Percentiles rank a stretch among this genome's conserved stretches.
phyloP scores from a whole-genome alignment of 2,113 vertebrate species.

The Periophthalmus modestus region DNA sequence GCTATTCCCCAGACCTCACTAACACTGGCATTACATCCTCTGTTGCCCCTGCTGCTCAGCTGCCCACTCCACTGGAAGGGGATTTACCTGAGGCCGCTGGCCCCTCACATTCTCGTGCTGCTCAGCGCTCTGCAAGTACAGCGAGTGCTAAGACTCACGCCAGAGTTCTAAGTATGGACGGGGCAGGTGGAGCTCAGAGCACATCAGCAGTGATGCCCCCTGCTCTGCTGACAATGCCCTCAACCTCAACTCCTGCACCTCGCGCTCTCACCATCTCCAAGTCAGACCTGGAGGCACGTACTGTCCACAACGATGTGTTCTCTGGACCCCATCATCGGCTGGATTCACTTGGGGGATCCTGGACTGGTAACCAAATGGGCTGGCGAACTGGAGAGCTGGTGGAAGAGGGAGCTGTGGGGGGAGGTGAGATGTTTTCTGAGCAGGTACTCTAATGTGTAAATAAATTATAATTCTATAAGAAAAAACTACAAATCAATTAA shows the following conservation, averaged over 20 bases:
- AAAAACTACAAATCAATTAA: no score
- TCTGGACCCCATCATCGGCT: slow-evolving; percentile 73
- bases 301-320: slow-evolving; percentile 66
- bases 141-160: slow-evolving; percentile 90
- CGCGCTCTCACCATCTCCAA: slow-evolving; percentile 85
- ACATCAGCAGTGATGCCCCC: slow-evolving; percentile 55
- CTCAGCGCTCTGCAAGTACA: slow-evolving; percentile 86
- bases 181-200: slow-evolving; percentile 72
- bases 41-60: slow-evolving; percentile 60
- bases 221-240: slow-evolving; percentile 70
- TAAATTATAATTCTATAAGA: not conserved
- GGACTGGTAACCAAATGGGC: slow-evolving; percentile 82
- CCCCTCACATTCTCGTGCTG: slow-evolving; percentile 74
- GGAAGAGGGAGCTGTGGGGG: slow-evolving; percentile 87
- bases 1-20: slow-evolving; percentile 84
- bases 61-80: slow-evolving; percentile 67
- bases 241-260: slow-evolving; percentile 69
- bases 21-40: slow-evolving; percentile 59
- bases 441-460: not conserved
- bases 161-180: slow-evolving; percentile 88
- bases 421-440: slow-evolving; percentile 74
- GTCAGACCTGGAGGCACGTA: slow-evolving; percentile 85
- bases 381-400: slow-evolving; percentile 79
- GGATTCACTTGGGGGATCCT: slow-evolving; percentile 78
- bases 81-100: slow-evolving; percentile 59